Evolutionary conservation across 2,797 vertebrate species (phyloP), one percentile per base, ranked within the genome.

Genomic region (Trachurus trachurus): DNA sequence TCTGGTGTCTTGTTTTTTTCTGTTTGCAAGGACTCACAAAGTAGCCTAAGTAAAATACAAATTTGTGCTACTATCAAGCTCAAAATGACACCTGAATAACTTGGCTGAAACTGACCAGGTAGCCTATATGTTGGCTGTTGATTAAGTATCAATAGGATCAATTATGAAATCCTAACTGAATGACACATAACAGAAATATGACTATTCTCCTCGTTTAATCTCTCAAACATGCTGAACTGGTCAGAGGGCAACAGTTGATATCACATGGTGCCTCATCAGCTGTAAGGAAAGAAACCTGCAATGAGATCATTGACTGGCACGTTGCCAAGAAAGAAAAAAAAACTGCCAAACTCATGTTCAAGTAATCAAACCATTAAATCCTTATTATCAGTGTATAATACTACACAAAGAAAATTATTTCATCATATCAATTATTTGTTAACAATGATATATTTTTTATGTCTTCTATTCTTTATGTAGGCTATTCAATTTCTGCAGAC

Each of bases 241-340:
- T 31, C 49, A 59, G 40, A 68, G 37, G 52, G 52, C 15, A 60
- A 34, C 49, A 49, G 22, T 53, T 68, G 22, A 50, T 74, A 63
- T 73, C 11, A 54, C 54, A 57, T 45, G 29, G 5, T 34, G 54
- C 63, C 52, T 15, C 8, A 66, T 82, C 72, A 84, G 85, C 78
- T 87, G 37, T 76, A n/a, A 26, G 50, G 22, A 16, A 70, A 71
- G 69, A 80, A 82, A 56, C 8, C 3, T 58, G 39, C 22, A 21
- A 86, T 88, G 81, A 88, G 84, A 78, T 90, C 82, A 87, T 34
- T 21, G 66, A n/a, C 71, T 84, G 87, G 85, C 29, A 67, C 19
- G 44, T 56, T 31, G 69, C 87, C 87, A 87, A 37, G 68, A 17
- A 66, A 26, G 15, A 9, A 13, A 71, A 16, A 66, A 26, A 17